Evolutionary conservation across 2,797 vertebrate genomes (phyloP), one percentile per base, ranked within the genome.

Genomic region (Pseudochirops corinnae): DNA sequence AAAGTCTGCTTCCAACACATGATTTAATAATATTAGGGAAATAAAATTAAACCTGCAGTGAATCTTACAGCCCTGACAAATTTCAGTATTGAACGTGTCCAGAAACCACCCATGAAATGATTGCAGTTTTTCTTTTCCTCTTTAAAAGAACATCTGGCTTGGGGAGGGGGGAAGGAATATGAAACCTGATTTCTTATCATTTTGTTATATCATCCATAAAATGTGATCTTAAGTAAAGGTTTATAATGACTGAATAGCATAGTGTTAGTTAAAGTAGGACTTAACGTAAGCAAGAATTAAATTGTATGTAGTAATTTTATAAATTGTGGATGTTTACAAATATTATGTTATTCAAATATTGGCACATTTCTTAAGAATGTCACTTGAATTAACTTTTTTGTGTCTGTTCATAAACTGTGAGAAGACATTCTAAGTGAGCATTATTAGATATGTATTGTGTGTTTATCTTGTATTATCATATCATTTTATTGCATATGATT

Each of bases 101-200:
- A 58, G 52, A 87, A 94, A 21, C 31, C 91, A n/a, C 92, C 93
- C 94, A 96, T 93, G 14, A n/a, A 95, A 56, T 94, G 5, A 46
- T 28, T 67, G 1, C 93, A 67, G 57, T 95, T 39, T n/a, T 82
- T 67, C 31, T 74, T 46, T 82, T 82, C 67, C 67, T 46, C 87
- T 82, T 94, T 93, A 93, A 96, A 93, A 90, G n/a, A 82, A 21
- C 6, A 2, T n/a, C 67, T 39, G 4, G 6, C 7, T 67, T 67
- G n/a, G 62, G n/a, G 3, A 5, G 31, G 39, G n/a, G 18, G 10
- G 53, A 10, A 10, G 53, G 6, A 24, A 82, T 18, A 7, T 46
- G n/a, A 82, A 82, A 82, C 67, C n/a, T 24, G 18, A 74, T 74
- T 39, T 74, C 67, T 67, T 67, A 1, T 67, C 33, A 62, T 62